These are phyloP conservation scores for Tyto alba DNA, from an alignment of 2,113 vertebrate genomes.

Conservation along the genomic window DNA sequence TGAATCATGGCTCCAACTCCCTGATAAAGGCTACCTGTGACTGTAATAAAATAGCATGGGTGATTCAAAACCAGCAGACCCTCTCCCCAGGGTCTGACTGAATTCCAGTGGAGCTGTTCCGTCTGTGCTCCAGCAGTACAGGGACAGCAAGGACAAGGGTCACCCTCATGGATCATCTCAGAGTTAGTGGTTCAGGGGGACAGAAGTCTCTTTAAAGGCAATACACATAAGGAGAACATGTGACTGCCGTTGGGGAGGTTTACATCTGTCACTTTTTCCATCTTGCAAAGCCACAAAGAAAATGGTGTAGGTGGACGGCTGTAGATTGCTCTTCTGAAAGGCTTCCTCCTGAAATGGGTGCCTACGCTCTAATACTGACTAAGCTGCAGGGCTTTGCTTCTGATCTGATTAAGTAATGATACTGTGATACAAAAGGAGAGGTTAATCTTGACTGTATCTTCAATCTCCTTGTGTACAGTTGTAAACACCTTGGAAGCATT, in stretches of 20 bases:
- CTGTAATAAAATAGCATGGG: neutral
- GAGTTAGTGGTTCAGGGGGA: no score
- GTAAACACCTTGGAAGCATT: conserved; percentile 19
- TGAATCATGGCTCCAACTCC: neutral
- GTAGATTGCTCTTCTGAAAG: conserved; percentile 57
- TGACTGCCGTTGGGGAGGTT: neutral
- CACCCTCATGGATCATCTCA: fast-evolving
- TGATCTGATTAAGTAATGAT: conserved; percentile 63
- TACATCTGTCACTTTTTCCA: conserved; percentile 36
- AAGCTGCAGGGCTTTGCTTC: conserved; percentile 47
- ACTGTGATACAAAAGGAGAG: conserved; percentile 48
- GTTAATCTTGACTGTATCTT: conserved; percentile 35
- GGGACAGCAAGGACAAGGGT: neutral
- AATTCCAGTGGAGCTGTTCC: neutral
- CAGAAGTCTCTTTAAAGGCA: neutral
- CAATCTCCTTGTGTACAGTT: conserved; percentile 19
- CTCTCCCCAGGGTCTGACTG: neutral
- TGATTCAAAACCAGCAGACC: neutral
- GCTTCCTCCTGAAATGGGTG: conserved; percentile 50
- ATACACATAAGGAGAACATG: neutral
- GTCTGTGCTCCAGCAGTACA: neutral
- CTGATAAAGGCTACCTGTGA: neutral
- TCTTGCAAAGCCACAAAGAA: neutral
- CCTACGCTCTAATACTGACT: conserved; percentile 63
- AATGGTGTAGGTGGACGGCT: conserved; percentile 50